These are phyloP conservation scores for Branchinecta lindahli DNA, from an alignment of 1,140 invertebrate species.

Conservation along the genomic window DNA sequence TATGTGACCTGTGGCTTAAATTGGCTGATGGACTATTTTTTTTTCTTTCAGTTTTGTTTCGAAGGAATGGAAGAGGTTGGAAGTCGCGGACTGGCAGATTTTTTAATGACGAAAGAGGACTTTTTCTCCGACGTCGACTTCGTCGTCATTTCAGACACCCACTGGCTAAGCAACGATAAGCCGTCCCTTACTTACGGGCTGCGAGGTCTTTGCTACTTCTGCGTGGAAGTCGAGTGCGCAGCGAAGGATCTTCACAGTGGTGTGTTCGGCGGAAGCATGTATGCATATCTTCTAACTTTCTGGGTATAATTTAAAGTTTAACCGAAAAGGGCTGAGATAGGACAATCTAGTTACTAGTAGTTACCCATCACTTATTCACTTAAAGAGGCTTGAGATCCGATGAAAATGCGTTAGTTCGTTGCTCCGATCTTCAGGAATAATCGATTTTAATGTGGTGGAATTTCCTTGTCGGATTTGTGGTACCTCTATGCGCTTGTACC, in stretches of 20 bases:
- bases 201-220: slow-evolving; percentile 83
- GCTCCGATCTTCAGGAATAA: no score
- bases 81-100: slow-evolving; percentile 80
- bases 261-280: slow-evolving; percentile 76
- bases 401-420: no score
- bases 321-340: no score
- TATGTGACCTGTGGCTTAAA: no score
- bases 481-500: no score
- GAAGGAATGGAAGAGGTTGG: slow-evolving; percentile 99
- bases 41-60: slow-evolving; percentile 59
- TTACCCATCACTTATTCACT: no score
- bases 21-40: neutral
- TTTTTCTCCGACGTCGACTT: slow-evolving; percentile 75
- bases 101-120: slow-evolving; percentile 55
- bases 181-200: slow-evolving; percentile 95
- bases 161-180: slow-evolving; percentile 91
- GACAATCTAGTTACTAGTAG: no score
- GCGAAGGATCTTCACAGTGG: slow-evolving; percentile 89
- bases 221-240: slow-evolving; percentile 73
- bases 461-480: no score
- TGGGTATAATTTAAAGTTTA: neutral
- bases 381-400: no score
- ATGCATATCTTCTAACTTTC: slow-evolving; percentile 32
- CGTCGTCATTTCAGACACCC: slow-evolving; percentile 97
- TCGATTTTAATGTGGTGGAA: no score